These are phyloP conservation scores for Heliconius hortense DNA, from an alignment of 2,888 invertebrate genomes.

Conservation along the genomic window DNA sequence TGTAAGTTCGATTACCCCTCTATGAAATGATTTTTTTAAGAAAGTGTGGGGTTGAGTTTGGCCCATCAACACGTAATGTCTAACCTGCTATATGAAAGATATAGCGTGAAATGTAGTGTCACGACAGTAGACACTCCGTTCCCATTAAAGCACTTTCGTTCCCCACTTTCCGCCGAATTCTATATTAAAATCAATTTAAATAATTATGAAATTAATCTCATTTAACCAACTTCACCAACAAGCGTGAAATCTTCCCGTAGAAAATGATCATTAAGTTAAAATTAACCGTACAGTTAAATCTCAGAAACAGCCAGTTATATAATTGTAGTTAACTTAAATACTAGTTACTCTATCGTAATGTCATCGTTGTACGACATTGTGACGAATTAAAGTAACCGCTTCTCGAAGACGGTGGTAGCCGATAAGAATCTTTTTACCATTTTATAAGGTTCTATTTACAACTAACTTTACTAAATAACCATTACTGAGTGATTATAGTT, in stretches of 20 bases:
- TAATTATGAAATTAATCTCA: too few species aligned
- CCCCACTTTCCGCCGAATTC: too few species aligned
- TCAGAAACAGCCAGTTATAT: constrained; percentile 22
- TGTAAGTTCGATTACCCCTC: neutral
- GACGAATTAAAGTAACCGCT: constrained; percentile 18
- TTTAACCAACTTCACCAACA: neutral
- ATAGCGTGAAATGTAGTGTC: neutral
- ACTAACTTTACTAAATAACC: neutral
- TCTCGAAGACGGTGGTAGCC: neutral
- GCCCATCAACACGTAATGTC: too few species aligned
- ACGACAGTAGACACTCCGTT: too few species aligned
- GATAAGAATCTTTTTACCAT: neutral
- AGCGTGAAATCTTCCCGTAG: neutral
- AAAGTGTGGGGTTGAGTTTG: neutral
- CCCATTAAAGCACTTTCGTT: too few species aligned
- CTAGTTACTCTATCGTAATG: constrained; percentile 15
- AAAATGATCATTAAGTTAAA: constrained; percentile 1
- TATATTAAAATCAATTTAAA: too few species aligned
- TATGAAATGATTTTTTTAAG: neutral
- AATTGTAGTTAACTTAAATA: constrained; percentile 20
- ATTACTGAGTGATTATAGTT: neutral
- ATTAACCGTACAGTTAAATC: neutral
- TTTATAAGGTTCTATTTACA: constrained; percentile 2
- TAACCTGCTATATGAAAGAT: neutral
- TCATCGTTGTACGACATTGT: constrained; percentile 12